Conservation (phyloP, 2,797 vertebrate species). For the Eulemur mongoz region DNA sequence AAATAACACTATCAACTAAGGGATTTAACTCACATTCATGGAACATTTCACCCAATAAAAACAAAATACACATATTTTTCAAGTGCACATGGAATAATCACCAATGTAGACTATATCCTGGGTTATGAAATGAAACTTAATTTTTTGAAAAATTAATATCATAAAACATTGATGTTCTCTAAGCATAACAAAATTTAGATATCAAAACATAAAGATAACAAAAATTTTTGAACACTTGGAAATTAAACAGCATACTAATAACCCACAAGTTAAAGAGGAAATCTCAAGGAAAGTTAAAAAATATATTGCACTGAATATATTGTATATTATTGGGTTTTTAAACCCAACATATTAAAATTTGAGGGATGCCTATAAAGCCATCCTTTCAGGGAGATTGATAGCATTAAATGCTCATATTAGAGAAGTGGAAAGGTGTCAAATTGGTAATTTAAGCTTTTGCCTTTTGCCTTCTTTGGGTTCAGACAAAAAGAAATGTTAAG, state of each 20-base stretch:
- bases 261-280: neutral
- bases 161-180: neutral
- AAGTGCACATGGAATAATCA: neutral
- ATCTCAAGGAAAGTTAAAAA: neutral
- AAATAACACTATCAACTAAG: neutral
- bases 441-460: neutral
- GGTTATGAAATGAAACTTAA: neutral
- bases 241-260: neutral
- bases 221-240: neutral
- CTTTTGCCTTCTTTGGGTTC: neutral
- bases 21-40: neutral
- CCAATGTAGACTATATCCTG: neutral
- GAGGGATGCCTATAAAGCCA: neutral
- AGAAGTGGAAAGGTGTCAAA: neutral
- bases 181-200: neutral
- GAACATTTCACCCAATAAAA: neutral
- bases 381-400: neutral
- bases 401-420: neutral
- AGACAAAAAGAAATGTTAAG: no score
- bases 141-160: neutral
- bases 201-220: neutral
- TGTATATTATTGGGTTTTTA: neutral
- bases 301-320: neutral
- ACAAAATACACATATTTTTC: neutral
- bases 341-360: constrained; percentile 3